Conservation (phyloP, 1,140 invertebrate genomes). For the Neuroterus valhalla region DNA sequence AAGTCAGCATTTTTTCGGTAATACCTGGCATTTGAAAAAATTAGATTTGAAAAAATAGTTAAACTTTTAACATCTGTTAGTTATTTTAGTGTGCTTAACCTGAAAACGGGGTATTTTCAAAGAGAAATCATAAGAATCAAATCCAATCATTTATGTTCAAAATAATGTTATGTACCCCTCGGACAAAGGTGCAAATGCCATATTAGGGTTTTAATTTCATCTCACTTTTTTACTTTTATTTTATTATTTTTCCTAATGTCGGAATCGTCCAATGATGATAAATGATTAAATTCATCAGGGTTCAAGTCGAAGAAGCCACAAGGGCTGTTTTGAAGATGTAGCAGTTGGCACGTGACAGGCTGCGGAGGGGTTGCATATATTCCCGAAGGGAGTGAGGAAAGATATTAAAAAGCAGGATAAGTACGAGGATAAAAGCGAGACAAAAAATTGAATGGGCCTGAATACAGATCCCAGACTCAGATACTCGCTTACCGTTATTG, state of each 20-base stretch:
- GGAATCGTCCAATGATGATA: slow-evolving; percentile 16
- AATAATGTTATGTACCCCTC: too few relatives aligned
- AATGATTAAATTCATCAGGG: slow-evolving; percentile 8
- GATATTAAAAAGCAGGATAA: slow-evolving; percentile 23
- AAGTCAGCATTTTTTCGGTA: too few relatives aligned
- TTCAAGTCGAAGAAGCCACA: slow-evolving; percentile 4
- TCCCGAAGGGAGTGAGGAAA: slow-evolving; percentile 28
- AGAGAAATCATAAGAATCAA: too few relatives aligned
- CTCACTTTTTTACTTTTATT: not conserved
- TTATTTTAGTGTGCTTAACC: too few relatives aligned
- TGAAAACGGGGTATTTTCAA: too few relatives aligned
- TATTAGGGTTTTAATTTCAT: not conserved
- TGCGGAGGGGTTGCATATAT: slow-evolving; percentile 5
- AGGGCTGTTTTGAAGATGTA: slow-evolving; percentile 20
- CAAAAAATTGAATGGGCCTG: not conserved
- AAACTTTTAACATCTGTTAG: too few relatives aligned
- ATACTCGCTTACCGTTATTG: not conserved
- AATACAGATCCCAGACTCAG: not conserved
- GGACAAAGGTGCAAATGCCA: too few relatives aligned
- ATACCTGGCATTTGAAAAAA: too few relatives aligned
- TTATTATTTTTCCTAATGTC: not conserved
- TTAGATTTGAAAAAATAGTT: too few relatives aligned
- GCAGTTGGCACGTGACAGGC: slow-evolving; percentile 22
- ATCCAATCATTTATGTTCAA: too few relatives aligned
- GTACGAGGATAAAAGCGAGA: not conserved